Evolutionary conservation across 2,797 vertebrate species (phyloP).

Genomic region (Tokudaia muenninki): DNA sequence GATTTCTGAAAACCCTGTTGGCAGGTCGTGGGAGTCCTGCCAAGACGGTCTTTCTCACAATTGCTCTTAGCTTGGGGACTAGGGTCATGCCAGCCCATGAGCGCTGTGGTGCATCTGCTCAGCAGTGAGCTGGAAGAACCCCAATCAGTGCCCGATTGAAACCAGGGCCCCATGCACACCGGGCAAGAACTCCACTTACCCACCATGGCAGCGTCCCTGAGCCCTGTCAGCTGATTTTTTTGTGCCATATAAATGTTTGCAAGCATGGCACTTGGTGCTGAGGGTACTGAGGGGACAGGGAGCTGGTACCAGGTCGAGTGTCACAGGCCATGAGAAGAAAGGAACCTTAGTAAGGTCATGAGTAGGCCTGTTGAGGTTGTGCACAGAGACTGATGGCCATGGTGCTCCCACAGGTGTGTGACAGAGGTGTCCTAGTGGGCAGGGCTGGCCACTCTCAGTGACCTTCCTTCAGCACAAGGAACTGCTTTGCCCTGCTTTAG

Average conservation of each 20-base stretch:
- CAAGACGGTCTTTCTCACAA: constrained; percentile 30
- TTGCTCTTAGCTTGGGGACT: not conserved
- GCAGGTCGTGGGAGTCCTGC: not conserved
- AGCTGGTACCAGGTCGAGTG: not conserved
- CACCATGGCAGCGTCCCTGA: not conserved
- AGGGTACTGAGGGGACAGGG: not conserved
- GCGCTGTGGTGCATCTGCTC: not conserved
- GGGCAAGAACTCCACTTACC: not conserved
- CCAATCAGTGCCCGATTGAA: not conserved
- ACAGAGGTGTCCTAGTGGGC: not conserved
- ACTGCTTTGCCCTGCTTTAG: not conserved
- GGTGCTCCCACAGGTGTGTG: not conserved
- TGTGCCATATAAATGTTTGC: not conserved
- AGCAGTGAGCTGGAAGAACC: not conserved
- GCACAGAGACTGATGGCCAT: not conserved
- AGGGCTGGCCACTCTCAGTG: not conserved
- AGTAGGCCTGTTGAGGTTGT: not conserved
- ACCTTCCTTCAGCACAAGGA: not conserved
- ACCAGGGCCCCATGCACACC: not conserved
- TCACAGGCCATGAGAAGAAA: not conserved
- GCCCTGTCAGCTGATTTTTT: not conserved
- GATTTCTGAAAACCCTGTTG: constrained; percentile 53
- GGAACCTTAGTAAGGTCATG: not conserved
- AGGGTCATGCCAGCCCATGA: accelerated
- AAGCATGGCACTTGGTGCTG: not conserved